phyloP scores from a whole-genome alignment of 2,888 invertebrate species.

The Phortica magna region DNA sequence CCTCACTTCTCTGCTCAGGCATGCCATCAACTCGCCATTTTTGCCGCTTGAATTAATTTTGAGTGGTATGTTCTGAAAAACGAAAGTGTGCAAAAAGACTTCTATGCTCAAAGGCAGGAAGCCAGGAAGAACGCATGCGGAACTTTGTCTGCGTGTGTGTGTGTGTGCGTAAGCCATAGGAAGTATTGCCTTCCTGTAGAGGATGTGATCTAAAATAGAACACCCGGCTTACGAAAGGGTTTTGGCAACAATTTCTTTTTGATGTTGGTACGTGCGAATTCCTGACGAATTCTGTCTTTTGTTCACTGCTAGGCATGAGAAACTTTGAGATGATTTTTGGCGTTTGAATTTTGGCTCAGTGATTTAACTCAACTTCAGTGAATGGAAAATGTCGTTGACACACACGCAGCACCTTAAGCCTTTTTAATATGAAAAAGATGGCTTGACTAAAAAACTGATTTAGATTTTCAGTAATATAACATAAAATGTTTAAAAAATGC shows the following conservation, averaged over 20 bases:
- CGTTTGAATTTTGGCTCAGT: background rate
- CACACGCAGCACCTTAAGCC: too few species aligned
- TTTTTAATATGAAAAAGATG: too few species aligned
- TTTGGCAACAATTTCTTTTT: background rate
- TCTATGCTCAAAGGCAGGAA: background rate
- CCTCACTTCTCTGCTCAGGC: background rate
- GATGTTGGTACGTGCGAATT: conserved; percentile 11
- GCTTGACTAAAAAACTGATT: too few species aligned
- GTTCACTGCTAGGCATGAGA: background rate
- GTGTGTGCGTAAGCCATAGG: background rate
- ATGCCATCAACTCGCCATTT: conserved; percentile 60
- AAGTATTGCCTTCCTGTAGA: background rate
- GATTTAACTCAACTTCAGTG: too few species aligned
- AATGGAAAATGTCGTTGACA: too few species aligned
- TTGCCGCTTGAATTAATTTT: conserved; percentile 68
- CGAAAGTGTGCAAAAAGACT: background rate
- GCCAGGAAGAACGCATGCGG: background rate
- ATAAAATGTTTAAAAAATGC: too few species aligned
- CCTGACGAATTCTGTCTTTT: background rate
- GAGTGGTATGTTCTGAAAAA: conserved; percentile 40
- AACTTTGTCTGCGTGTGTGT: background rate
- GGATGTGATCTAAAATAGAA: background rate
- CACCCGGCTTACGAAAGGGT: background rate
- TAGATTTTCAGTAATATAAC: too few species aligned
- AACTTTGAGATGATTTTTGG: background rate